Base-by-base conservation (phyloP, 2,113 vertebrate species). In the Manacus vitellinus region DNA sequence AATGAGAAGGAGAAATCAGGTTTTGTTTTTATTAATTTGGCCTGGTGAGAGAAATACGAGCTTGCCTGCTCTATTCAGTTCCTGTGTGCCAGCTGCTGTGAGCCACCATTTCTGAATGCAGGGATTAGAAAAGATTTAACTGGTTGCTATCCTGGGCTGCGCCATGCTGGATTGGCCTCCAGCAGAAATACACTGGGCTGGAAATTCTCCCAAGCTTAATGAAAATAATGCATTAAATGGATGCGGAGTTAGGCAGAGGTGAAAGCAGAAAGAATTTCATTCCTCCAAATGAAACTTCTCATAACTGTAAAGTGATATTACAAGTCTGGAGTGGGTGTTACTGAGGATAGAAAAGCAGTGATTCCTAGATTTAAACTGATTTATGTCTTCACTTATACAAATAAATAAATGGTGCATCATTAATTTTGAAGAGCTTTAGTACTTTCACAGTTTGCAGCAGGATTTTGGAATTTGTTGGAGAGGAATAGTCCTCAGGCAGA, bases 21-120 rank as follows among this genome's bases (percentile, higher is more conserved):
- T 97, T 97, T 98, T 98, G 97, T 98, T 98, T 98, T 98, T 97
- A 96, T 96, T 98, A 98, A 98, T 98, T 98, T 97, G 89, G 85
- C 93, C 96, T 96, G 78, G 90, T 96, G 94, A 97, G 95, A 95
- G 96, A 96, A 97, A 96, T 93, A 95, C 1, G 91, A 97, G 96
- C 97, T 88, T 51, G 85, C 89, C 84, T 79, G 83, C 92, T 96
- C 79, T 88, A 8, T 93, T 84, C 81, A 95, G 63, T 30, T 58
- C 37, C 82, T 81, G 77, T 21, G 3, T 49, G 78, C 66, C 91
- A 41, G 73, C 65, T 94, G 5, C 95, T 68, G 41, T 63, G 43
- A 89, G 91, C 92, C 91, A 44, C 94, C 67, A 27, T 56, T 92
- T 94, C 71, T 97, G 96, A 96, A 94, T 95, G 93, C 90, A 3